These are phyloP conservation scores for Amia ocellicauda DNA, from an alignment of 2,113 vertebrate genomes.

Conservation along the genomic window DNA sequence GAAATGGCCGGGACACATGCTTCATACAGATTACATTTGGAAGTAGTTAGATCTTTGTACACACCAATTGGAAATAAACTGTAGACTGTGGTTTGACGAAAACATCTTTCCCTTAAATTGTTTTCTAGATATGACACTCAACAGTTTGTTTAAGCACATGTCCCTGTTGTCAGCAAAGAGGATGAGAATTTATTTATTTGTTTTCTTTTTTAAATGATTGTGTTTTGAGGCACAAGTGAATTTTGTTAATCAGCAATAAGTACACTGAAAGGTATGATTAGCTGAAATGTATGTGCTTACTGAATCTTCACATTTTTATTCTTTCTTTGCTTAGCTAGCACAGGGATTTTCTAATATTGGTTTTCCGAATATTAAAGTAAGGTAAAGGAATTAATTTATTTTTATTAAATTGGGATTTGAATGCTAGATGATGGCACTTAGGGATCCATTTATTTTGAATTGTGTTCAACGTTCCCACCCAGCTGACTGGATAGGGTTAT, in stretches of 20 bases:
- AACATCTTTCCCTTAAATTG: background rate
- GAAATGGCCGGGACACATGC: background rate
- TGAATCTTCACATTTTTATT: background rate
- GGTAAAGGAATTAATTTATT: conserved; percentile 51
- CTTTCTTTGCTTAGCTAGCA: background rate
- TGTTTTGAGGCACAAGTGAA: background rate
- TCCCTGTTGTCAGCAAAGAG: background rate
- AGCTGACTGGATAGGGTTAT: conserved; percentile 56
- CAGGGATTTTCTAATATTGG: conserved; percentile 35
- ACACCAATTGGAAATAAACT: conserved; percentile 8
- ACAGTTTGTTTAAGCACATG: background rate
- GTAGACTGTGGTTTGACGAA: background rate
- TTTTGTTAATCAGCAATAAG: background rate
- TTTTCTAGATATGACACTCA: conserved; percentile 3
- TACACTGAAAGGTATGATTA: background rate
- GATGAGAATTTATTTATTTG: conserved; percentile 1
- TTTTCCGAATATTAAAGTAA: conserved; percentile 2
- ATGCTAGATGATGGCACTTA: conserved; percentile 54
- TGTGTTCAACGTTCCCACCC: conserved; percentile 56
- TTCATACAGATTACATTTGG: background rate
- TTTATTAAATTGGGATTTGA: conserved; percentile 81
- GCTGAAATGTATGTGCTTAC: background rate
- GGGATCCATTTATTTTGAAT: conserved; percentile 66
- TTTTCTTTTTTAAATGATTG: too few relatives aligned
- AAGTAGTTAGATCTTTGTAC: background rate